Evolutionary conservation across 2,888 invertebrate genomes (phyloP), one percentile per base, ranked within the genome.

Genomic region (Thumatha senex): DNA sequence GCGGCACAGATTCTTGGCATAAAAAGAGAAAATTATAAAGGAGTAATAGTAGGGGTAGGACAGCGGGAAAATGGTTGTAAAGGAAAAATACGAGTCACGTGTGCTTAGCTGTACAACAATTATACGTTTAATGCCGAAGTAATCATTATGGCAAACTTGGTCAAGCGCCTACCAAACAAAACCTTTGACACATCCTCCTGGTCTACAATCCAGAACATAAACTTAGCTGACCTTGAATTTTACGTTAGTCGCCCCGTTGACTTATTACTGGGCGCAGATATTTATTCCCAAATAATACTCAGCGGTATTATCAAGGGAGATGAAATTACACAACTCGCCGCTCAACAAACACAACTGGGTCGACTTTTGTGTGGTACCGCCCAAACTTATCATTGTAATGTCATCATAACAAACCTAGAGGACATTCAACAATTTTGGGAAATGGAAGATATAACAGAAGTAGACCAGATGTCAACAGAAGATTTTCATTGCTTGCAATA

Each of bases 341-440:
- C 53, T 0, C 51, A 51, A 34, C 48, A 57, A 40, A 54, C 57
- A 1, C 31, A 46, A 9, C 42, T 57, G 1, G 51, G 57, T 1
- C 51, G 53, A 46, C 47, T 54, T 13, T 10, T 57, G 9, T 43
- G 41, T 15, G 54, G 51, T 10, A 40, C 38, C 9, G 12, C 30
- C 31, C 43, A 42, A 34, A 13, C 18, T 24, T 24, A 4, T 4
- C 18, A 24, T 4, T 24, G 50, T 13, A 41, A 30, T 11, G 54
- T 50, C 7, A n/a, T 45, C 7, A 10, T 45, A 7, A 45, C 36
- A 13, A 42, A 42, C 15, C 10, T 35, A 14, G 13, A 42, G 13
- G 18, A 38, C 11, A 42, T 48, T 1, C 9, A 48, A 36, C 13
- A 10, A 14, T 42, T 48, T 29, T 48, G 48, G 48, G 42, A 35